Percentiles rank a stretch among this genome's conserved stretches.
Conservation (phyloP, 2,113 vertebrate genomes). For the Myotis lucifugus region DNA sequence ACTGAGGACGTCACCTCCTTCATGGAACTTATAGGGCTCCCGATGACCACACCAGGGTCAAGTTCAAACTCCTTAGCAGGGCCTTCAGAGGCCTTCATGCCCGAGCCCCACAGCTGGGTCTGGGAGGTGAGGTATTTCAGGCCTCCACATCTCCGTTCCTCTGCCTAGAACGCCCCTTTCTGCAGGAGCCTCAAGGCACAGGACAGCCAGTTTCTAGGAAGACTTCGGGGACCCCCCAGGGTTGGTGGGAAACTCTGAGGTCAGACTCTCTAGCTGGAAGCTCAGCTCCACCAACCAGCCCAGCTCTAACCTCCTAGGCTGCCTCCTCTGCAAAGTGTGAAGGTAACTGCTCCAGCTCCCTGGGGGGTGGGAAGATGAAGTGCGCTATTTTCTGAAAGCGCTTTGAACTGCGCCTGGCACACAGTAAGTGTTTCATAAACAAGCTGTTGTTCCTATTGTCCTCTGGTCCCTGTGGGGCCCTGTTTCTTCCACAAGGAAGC, state of each 20-base stretch:
- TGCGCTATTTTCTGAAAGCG: neutral
- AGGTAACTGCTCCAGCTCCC: neutral
- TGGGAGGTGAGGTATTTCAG: neutral
- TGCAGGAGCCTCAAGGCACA: neutral
- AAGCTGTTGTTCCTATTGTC: constrained; percentile 52
- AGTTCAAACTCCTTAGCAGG: neutral
- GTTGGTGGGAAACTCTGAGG: neutral
- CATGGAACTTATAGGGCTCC: neutral
- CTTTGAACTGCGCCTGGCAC: constrained; percentile 55
- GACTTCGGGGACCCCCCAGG: neutral
- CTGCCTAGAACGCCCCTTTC: neutral
- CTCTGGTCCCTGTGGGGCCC: neutral
- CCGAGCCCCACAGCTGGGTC: neutral
- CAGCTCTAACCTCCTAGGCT: neutral
- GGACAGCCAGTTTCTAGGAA: neutral
- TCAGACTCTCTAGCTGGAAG: neutral
- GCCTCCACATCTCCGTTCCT: neutral
- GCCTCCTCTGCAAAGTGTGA: neutral
- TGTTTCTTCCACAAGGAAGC: constrained; percentile 36
- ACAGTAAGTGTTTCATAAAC: constrained; percentile 52
- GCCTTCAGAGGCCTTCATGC: neutral
- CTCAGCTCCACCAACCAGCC: neutral
- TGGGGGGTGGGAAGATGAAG: neutral
- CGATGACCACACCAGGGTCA: neutral
- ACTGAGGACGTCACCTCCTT: neutral